Evolutionary conservation across 2,797 vertebrate species (phyloP).

Genomic region (Capromys pilorides): DNA sequence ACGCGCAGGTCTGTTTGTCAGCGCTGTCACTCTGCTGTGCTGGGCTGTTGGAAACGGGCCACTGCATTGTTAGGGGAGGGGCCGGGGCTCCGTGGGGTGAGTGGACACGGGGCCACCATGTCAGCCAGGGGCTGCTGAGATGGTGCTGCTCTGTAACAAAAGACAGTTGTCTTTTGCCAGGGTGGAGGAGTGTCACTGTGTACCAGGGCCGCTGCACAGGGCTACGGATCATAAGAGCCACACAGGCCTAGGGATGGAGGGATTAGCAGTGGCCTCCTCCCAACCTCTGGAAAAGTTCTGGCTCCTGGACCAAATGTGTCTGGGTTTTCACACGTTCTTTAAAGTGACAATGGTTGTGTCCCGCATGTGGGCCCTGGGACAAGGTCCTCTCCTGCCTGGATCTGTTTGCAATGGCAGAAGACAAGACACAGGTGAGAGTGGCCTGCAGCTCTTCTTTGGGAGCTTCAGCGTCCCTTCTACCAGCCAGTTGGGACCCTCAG

Average conservation of each 20-base stretch:
- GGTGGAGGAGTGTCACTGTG: neutral
- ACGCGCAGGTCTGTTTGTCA: no score
- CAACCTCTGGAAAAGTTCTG: neutral
- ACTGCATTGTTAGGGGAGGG: neutral
- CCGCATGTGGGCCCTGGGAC: neutral
- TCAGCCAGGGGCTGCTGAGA: neutral
- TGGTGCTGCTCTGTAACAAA: neutral
- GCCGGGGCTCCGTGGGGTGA: neutral
- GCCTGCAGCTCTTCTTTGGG: accelerated
- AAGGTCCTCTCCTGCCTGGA: neutral
- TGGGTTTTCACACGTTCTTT: neutral
- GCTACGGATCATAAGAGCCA: neutral
- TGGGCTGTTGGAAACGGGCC: neutral
- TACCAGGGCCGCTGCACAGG: neutral
- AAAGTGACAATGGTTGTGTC: neutral
- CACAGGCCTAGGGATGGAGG: neutral
- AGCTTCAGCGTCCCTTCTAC: no score
- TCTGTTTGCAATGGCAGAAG: neutral
- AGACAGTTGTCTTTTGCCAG: neutral
- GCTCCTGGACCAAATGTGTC: neutral
- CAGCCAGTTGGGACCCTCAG: neutral
- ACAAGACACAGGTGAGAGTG: neutral
- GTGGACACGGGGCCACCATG: neutral
- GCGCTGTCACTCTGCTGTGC: no score
- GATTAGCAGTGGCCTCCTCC: neutral